phyloP scores from a whole-genome alignment of 2,797 vertebrate species.

The Oryzias dopingdopingensis region DNA sequence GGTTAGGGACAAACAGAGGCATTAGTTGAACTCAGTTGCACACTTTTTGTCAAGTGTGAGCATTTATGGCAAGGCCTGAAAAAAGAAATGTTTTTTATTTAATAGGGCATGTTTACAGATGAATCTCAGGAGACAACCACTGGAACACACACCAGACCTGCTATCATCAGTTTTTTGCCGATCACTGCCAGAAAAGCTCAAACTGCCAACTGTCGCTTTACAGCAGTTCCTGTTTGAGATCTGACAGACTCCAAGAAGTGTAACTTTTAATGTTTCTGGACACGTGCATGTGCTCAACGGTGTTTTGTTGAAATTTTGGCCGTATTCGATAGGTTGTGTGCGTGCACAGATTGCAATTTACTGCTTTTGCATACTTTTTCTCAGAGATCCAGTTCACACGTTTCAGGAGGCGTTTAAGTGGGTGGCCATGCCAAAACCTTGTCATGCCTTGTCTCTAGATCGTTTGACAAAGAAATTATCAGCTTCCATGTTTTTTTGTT shows the following conservation, averaged over 20 bases:
- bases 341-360: conserved; percentile 12
- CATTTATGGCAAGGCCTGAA: conserved; percentile 28
- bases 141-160: conserved; percentile 69
- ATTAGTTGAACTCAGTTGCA: conserved; percentile 41
- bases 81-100: conserved; percentile 29
- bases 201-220: conserved; percentile 39
- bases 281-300: conserved; percentile 2
- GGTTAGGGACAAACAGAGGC: conserved; percentile 19
- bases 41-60: conserved; percentile 40
- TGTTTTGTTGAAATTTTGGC: conserved; percentile 25
- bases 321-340: conserved; percentile 2
- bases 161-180: conserved; percentile 50
- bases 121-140: conserved; percentile 48
- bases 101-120: conserved; percentile 55
- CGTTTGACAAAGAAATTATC: conserved; percentile 33
- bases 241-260: conserved; percentile 42
- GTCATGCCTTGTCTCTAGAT: conserved; percentile 12
- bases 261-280: conserved; percentile 39
- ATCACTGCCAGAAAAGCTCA: conserved; percentile 58
- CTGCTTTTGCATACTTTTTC: conserved; percentile 18
- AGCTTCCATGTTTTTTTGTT: conserved; percentile 12
- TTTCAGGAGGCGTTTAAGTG: conserved; percentile 36
- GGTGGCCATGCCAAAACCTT: conserved; percentile 43
- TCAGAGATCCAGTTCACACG: conserved; percentile 43
- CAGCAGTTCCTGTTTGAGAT: conserved; percentile 62